Evolutionary conservation across 2,888 invertebrate genomes (phyloP).

Genomic region (Allacma fusca): DNA sequence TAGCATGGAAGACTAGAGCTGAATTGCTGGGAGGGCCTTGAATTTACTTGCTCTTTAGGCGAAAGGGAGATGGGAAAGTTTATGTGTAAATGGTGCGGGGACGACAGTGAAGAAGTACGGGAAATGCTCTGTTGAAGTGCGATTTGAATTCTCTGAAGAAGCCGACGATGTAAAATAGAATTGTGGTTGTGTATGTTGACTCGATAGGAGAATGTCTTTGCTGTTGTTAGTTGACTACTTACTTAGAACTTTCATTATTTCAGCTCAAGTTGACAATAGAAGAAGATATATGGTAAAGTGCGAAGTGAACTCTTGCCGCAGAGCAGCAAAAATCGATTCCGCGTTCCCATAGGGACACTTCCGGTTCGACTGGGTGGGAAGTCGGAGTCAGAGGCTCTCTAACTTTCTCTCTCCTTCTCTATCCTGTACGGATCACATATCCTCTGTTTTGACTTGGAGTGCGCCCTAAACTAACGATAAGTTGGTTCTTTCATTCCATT

Average conservation of each 20-base stretch:
- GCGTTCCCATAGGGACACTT: constrained; percentile 61
- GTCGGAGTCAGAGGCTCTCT: constrained; percentile 35
- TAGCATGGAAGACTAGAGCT: constrained; percentile 3
- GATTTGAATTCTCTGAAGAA: not conserved
- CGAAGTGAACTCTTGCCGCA: constrained; percentile 48
- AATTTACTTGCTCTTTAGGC: not conserved
- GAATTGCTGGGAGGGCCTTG: not conserved
- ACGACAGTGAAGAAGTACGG: not conserved
- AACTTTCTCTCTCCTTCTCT: constrained; percentile 30
- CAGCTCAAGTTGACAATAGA: constrained; percentile 50
- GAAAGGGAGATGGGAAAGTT: not conserved
- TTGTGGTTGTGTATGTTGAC: constrained; percentile 36
- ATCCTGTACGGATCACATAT: constrained; percentile 41
- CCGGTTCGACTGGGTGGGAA: constrained; percentile 57
- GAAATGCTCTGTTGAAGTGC: not conserved
- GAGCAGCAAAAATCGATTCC: constrained; percentile 57
- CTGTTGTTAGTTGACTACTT: constrained; percentile 46
- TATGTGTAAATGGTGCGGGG: not conserved
- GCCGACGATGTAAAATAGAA: constrained; percentile 30
- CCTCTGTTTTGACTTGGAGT: constrained; percentile 47
- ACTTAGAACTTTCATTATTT: constrained; percentile 53
- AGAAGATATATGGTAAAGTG: constrained; percentile 42
- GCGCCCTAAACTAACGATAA: constrained; percentile 29
- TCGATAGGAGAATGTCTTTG: constrained; percentile 28
- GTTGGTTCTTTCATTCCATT: not conserved